These are phyloP conservation scores for Palythoa caribaeorum DNA, from an alignment of 92 coral and sea anemone genomes.

Conservation along the genomic window DNA sequence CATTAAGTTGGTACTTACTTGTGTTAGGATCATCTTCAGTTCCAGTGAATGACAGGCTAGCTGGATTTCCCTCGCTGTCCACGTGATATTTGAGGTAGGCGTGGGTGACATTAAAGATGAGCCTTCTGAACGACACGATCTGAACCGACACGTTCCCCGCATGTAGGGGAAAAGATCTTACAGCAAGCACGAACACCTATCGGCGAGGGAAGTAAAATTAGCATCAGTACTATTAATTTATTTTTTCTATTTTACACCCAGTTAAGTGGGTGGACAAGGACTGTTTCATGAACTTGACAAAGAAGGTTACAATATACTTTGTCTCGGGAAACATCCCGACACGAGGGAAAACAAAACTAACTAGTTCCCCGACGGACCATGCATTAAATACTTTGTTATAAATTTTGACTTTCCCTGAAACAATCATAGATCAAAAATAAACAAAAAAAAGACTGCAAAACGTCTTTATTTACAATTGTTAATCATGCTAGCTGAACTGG, in stretches of 20 bases:
- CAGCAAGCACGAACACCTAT: neutral
- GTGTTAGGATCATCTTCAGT: slow-evolving; percentile 1
- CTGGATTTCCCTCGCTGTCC: neutral
- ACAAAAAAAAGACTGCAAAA: too few relatives aligned
- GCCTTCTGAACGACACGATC: neutral
- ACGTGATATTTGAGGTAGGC: slow-evolving; percentile 8
- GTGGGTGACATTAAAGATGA: neutral
- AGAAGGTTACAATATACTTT: too few relatives aligned
- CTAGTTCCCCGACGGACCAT: neutral
- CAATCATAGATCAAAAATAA: too few relatives aligned
- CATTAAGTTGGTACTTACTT: neutral
- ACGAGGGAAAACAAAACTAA: neutral
- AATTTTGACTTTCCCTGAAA: too few relatives aligned
- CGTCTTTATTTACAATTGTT: neutral
- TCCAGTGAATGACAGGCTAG: neutral
- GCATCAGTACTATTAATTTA: neutral
- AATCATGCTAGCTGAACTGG: neutral
- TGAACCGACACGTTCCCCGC: neutral
- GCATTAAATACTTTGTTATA: neutral
- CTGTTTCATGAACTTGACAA: too few relatives aligned
- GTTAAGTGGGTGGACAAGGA: too few relatives aligned
- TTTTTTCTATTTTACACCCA: too few relatives aligned
- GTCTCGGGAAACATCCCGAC: neutral
- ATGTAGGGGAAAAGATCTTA: neutral
- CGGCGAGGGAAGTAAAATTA: neutral